phyloP scores from a whole-genome alignment of 2,113 vertebrate species.

The Apteryx mantelli region DNA sequence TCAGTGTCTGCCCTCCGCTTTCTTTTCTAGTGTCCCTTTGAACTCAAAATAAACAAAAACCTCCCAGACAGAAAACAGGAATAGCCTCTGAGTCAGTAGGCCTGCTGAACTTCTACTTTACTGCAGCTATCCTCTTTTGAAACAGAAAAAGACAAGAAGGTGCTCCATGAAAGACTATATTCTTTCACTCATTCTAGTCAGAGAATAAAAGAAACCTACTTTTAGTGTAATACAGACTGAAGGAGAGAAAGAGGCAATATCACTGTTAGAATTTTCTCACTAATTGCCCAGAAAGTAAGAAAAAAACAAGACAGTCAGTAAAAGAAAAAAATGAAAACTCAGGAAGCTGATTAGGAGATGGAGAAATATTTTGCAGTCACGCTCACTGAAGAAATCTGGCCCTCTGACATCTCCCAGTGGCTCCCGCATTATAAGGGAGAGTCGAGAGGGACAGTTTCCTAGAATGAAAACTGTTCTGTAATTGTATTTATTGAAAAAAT shows the following conservation, averaged over 20 bases:
- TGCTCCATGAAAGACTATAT: neutral
- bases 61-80: neutral
- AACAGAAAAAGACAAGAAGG: slow-evolving; percentile 4
- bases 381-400: neutral
- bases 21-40: slow-evolving; percentile 9
- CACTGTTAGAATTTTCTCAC: slow-evolving; percentile 31
- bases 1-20: neutral
- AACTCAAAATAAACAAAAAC: neutral
- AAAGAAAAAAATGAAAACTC: neutral
- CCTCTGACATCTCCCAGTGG: slow-evolving; percentile 15
- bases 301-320: neutral
- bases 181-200: neutral
- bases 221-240: slow-evolving; percentile 30
- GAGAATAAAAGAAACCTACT: slow-evolving; percentile 26
- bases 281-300: slow-evolving; percentile 49
- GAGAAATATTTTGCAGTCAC: slow-evolving; percentile 38
- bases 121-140: neutral
- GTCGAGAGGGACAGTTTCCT: slow-evolving; percentile 13
- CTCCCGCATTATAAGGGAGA: neutral
- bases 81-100: neutral
- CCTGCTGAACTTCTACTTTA: neutral
- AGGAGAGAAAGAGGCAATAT: slow-evolving; percentile 11
- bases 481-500: slow-evolving; percentile 58
- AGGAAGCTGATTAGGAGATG: slow-evolving; percentile 32
- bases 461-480: slow-evolving; percentile 27